These are phyloP conservation scores for Hypena proboscidalis DNA, from an alignment of 2,888 invertebrate genomes.

Conservation along the genomic window DNA sequence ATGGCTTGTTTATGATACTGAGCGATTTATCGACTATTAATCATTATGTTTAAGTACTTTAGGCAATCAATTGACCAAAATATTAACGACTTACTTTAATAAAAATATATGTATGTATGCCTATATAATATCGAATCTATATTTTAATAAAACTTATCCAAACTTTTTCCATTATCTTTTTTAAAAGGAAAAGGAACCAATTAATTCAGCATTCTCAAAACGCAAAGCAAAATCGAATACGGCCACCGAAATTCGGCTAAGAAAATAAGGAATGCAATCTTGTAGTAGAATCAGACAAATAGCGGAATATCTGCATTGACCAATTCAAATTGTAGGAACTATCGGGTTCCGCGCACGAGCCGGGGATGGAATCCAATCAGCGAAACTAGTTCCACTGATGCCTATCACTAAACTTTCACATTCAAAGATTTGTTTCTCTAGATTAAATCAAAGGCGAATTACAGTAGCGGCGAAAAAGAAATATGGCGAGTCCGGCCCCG, in stretches of 20 bases:
- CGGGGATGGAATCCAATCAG: constrained; percentile 81
- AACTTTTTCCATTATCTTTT: no score
- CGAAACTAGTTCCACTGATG: constrained; percentile 81
- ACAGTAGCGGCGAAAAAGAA: constrained; percentile 85
- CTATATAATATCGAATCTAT: no score
- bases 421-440: constrained; percentile 85
- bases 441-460: constrained; percentile 86
- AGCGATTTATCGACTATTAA: no score
- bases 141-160: no score
- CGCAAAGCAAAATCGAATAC: constrained; percentile 38
- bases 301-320: constrained; percentile 73
- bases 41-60: no score
- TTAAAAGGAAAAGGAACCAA: no score
- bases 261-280: constrained; percentile 81
- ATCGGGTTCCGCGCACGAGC: constrained; percentile 56
- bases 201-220: no score
- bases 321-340: constrained; percentile 74
- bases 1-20: no score
- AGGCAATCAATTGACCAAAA: not conserved
- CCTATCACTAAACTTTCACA: constrained; percentile 84
- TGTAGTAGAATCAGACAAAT: constrained; percentile 78
- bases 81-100: no score
- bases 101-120: no score
- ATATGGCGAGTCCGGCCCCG: constrained; percentile 81
- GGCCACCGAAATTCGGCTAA: constrained; percentile 55